These are phyloP conservation scores for Papilio polytes DNA, from an alignment of 1,140 invertebrate genomes.

Conservation along the genomic window DNA sequence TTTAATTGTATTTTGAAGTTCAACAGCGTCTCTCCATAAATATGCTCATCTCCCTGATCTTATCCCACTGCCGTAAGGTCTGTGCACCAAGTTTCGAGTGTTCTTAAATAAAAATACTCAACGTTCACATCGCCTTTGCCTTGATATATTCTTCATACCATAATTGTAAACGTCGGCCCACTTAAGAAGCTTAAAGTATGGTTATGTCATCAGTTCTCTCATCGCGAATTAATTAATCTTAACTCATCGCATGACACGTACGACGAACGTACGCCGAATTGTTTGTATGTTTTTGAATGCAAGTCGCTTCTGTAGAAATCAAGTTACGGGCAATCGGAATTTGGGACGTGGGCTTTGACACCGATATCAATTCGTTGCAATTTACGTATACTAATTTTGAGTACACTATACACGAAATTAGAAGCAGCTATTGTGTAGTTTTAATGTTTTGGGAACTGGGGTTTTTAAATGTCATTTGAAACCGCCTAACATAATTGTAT, in stretches of 20 bases:
- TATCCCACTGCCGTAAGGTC: too few relatives aligned
- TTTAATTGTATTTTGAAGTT: too few relatives aligned
- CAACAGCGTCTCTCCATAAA: too few relatives aligned
- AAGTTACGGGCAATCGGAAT: not conserved
- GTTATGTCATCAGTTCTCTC: constrained; percentile 27
- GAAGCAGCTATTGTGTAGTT: not conserved
- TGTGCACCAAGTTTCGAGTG: not conserved
- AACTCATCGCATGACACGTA: constrained; percentile 22
- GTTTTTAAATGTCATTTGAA: not conserved
- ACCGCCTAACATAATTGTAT: not conserved
- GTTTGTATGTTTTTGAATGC: constrained; percentile 2
- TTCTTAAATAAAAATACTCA: not conserved
- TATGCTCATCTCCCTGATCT: too few relatives aligned
- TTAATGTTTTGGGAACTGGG: constrained; percentile 9
- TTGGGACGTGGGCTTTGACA: constrained; percentile 26
- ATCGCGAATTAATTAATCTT: constrained; percentile 22
- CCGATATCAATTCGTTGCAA: not conserved
- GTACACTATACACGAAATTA: not conserved
- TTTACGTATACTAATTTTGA: not conserved
- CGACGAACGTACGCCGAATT: not conserved
- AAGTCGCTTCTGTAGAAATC: constrained; percentile 13
- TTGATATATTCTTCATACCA: not conserved
- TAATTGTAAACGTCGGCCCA: constrained; percentile 4
- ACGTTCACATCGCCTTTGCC: not conserved
- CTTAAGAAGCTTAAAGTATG: not conserved